Percentiles rank a stretch among this genome's conserved stretches.
phyloP scores from a whole-genome alignment of 2,113 vertebrate genomes.

The Marcusenius ussheri region DNA sequence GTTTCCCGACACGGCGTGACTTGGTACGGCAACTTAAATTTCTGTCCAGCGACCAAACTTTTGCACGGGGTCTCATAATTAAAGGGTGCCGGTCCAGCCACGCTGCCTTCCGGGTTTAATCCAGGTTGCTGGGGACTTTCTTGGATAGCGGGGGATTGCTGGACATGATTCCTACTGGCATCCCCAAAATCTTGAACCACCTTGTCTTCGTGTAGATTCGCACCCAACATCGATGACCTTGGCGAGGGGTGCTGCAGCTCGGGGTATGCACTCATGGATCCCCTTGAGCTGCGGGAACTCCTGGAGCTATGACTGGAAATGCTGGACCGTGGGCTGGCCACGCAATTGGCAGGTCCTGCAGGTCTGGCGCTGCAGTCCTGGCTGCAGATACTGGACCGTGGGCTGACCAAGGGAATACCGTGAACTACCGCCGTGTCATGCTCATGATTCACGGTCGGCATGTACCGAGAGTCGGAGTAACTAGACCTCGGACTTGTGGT shows the following conservation, averaged over 20 bases:
- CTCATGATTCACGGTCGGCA: slow-evolving; percentile 54
- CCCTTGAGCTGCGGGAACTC: slow-evolving; percentile 74
- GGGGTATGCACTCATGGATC: slow-evolving; percentile 77
- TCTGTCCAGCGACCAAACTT: slow-evolving; percentile 54
- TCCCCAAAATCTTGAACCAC: slow-evolving; percentile 64
- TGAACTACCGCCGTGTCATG: slow-evolving; percentile 50
- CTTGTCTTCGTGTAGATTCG: slow-evolving; percentile 61
- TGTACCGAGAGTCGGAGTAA: slow-evolving; percentile 68
- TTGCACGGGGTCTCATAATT: slow-evolving; percentile 56
- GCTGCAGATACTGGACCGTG: slow-evolving; percentile 77
- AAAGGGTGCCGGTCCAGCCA: slow-evolving; percentile 48
- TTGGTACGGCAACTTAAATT: slow-evolving; percentile 79
- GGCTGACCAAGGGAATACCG: slow-evolving; percentile 59
- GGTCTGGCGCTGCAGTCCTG: slow-evolving; percentile 62
- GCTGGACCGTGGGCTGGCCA: slow-evolving; percentile 77
- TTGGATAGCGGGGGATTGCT: slow-evolving; percentile 56
- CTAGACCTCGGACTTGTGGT: slow-evolving; percentile 72
- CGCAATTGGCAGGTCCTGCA: slow-evolving; percentile 53
- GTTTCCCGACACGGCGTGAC: slow-evolving; percentile 76
- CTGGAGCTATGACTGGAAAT: slow-evolving; percentile 84
- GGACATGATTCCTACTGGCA: slow-evolving; percentile 56
- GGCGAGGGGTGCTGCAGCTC: slow-evolving; percentile 75
- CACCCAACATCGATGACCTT: slow-evolving; percentile 66
- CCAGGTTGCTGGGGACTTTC: slow-evolving; percentile 48
- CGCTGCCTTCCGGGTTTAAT: slow-evolving; percentile 40